Conservation (phyloP, 2,888 invertebrate genomes). For the Penaeus monodon region DNA sequence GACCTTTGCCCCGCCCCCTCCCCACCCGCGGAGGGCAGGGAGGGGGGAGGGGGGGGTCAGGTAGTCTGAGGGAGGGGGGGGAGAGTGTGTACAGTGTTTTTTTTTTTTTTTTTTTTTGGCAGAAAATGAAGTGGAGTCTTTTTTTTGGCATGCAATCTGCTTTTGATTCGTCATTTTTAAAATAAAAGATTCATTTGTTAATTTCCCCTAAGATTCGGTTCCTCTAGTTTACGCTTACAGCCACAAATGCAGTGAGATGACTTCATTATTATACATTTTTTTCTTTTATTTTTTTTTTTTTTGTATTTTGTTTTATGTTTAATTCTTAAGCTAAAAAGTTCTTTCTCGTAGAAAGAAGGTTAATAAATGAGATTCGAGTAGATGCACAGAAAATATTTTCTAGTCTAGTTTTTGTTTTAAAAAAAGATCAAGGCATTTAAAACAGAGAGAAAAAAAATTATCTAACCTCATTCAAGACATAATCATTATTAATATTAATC, state of each 20-base stretch:
- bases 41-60: neutral
- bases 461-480: slow-evolving; percentile 28
- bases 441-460: slow-evolving; percentile 34
- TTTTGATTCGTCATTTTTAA: slow-evolving; percentile 40
- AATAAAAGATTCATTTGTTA: too few species aligned
- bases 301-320: too few species aligned
- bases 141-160: slow-evolving; percentile 33
- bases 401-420: slow-evolving; percentile 34
- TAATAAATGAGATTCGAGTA: slow-evolving; percentile 45
- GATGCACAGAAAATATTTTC: slow-evolving; percentile 36
- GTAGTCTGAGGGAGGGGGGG: neutral
- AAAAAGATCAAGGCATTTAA: slow-evolving; percentile 55
- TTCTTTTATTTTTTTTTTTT: too few species aligned
- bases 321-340: slow-evolving; percentile 17
- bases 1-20: too few species aligned
- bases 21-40: too few species aligned
- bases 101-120: neutral
- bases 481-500: too few species aligned
- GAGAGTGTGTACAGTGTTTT: neutral
- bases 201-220: slow-evolving; percentile 1
- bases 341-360: slow-evolving; percentile 21
- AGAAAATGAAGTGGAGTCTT: slow-evolving; percentile 18
- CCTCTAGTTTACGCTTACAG: slow-evolving; percentile 19
- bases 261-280: slow-evolving; percentile 10
- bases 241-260: slow-evolving; percentile 37